phyloP scores from a whole-genome alignment of 2,888 invertebrate species.

The Eilema caniola region DNA sequence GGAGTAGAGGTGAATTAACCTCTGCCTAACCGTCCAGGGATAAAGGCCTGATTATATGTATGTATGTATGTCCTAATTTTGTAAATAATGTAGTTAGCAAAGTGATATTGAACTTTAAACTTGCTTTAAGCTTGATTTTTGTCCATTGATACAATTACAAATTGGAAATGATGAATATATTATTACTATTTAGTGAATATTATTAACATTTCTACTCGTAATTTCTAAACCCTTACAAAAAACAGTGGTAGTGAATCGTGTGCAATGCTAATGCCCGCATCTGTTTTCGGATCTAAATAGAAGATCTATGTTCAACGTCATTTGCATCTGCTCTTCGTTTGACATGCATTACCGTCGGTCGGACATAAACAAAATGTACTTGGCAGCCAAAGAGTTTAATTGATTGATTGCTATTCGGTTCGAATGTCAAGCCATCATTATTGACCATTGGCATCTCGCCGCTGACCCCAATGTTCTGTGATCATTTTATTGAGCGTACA shows the following conservation, averaged over 20 bases:
- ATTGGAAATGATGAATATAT: no score
- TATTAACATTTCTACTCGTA: no score
- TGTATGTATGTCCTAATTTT: background rate
- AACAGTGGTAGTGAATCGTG: background rate
- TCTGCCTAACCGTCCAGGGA: no score
- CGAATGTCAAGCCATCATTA: conserved; percentile 74
- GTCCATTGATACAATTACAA: no score
- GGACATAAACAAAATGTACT: conserved; percentile 53
- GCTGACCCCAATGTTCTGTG: conserved; percentile 72
- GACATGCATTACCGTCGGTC: conserved; percentile 30
- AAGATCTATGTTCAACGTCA: conserved; percentile 13
- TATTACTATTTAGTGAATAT: no score
- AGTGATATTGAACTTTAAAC: background rate
- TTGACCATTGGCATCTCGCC: conserved; percentile 77
- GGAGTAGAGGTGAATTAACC: no score
- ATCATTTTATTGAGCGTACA: conserved; percentile 74
- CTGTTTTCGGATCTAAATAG: conserved; percentile 14
- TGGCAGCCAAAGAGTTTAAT: conserved; percentile 64
- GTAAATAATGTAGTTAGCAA: background rate
- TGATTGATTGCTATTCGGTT: conserved; percentile 77
- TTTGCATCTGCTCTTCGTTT: conserved; percentile 27
- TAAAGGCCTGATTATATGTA: no score
- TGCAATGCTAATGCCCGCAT: conserved; percentile 1
- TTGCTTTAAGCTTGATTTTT: no score
- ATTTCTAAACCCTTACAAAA: background rate